phyloP scores from a whole-genome alignment of 2,113 vertebrate species.

The Geothlypis trichas region DNA sequence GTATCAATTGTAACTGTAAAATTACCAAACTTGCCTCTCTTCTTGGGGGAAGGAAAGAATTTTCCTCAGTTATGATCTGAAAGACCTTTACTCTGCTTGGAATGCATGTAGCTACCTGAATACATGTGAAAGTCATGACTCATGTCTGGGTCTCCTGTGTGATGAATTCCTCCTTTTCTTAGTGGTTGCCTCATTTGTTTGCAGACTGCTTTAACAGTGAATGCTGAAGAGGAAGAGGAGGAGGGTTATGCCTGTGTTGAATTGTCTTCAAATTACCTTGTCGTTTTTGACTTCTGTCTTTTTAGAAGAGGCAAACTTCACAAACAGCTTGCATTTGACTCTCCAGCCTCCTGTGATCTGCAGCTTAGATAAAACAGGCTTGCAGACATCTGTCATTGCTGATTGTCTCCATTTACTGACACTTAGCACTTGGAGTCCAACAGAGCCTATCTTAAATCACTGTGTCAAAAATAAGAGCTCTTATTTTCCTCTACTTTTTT shows the following conservation, averaged over 20 bases:
- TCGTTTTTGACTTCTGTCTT: constrained; percentile 10
- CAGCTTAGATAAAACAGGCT: neutral
- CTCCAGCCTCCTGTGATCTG: neutral
- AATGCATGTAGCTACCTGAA: constrained; percentile 7
- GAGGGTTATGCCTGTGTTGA: neutral
- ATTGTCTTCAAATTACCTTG: neutral
- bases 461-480: constrained; percentile 3
- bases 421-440: neutral
- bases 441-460: neutral
- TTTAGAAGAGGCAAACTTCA: neutral
- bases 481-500: neutral
- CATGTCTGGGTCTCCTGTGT: neutral
- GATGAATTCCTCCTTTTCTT: neutral
- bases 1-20: neutral
- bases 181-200: neutral
- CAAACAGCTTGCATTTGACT: neutral
- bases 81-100: neutral
- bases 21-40: neutral
- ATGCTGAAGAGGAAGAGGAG: neutral
- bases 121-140: neutral
- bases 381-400: neutral
- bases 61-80: neutral
- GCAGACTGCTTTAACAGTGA: neutral
- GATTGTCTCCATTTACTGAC: constrained; percentile 5
- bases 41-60: neutral